A percentile compares a stretch with the other conserved stretches of the same genome.
Evolutionary conservation across 1,140 invertebrate genomes (phyloP).

Genomic region (Drosophila quadrilineata): DNA sequence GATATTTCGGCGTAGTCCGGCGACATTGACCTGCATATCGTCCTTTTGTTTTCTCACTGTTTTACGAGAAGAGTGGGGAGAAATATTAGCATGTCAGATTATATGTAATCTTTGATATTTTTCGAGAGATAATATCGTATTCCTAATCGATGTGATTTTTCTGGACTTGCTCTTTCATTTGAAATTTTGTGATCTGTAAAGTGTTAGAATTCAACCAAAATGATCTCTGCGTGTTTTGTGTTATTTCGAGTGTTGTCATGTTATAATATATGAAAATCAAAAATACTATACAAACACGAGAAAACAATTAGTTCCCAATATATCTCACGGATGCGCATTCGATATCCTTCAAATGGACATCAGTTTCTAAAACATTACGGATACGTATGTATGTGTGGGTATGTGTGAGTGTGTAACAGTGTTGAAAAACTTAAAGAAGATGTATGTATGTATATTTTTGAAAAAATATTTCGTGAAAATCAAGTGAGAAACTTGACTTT

Average conservation of each 20-base stretch:
- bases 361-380: neutral
- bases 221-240: neutral
- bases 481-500: slow-evolving; percentile 1
- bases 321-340: slow-evolving; percentile 32
- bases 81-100: slow-evolving; percentile 51
- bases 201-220: slow-evolving; percentile 38
- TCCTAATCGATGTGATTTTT: too few relatives aligned
- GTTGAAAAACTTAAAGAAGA: slow-evolving; percentile 34
- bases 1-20: slow-evolving; percentile 95
- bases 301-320: slow-evolving; percentile 40
- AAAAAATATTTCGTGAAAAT: neutral
- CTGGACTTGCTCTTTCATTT: slow-evolving; percentile 13
- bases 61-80: slow-evolving; percentile 47
- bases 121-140: slow-evolving; percentile 1
- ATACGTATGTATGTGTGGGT: slow-evolving; percentile 5
- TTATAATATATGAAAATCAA: slow-evolving; percentile 19
- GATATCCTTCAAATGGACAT: slow-evolving; percentile 3
- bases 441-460: slow-evolving; percentile 13
- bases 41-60: slow-evolving; percentile 84
- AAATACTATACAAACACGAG: slow-evolving; percentile 45
- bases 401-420: slow-evolving; percentile 22
- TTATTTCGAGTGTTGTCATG: slow-evolving; percentile 28
- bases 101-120: neutral
- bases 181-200: slow-evolving; percentile 42
- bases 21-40: slow-evolving; percentile 96